Percentiles rank a stretch among this genome's conserved stretches.
Conservation (phyloP, 1,140 invertebrate species). For the Drosophila bocqueti region DNA sequence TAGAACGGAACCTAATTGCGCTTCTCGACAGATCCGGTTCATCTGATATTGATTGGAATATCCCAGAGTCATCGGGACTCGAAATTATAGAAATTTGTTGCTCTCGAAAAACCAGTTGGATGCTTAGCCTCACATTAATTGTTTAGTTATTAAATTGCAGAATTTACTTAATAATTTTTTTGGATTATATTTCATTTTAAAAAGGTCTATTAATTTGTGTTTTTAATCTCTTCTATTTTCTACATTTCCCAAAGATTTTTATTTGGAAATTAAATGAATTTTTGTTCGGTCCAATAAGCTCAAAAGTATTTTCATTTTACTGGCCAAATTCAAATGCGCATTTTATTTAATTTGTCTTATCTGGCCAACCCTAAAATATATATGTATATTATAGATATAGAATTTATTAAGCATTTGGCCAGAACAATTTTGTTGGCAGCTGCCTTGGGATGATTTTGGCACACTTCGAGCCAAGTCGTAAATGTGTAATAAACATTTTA, state of each 20-base stretch:
- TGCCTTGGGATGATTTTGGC: constrained; percentile 27
- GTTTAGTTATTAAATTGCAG: neutral
- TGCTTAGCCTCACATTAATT: neutral
- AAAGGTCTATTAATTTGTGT: neutral
- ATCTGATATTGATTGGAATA: neutral
- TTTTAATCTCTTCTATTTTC: no score
- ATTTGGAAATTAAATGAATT: neutral
- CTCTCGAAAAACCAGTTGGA: neutral
- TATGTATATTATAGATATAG: constrained; percentile 1
- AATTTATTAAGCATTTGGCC: constrained; percentile 42
- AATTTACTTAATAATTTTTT: neutral
- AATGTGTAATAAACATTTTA: constrained; percentile 40
- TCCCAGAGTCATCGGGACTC: neutral
- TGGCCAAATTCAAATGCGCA: constrained; percentile 47
- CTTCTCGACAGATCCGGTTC: constrained; percentile 10
- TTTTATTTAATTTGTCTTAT: constrained; percentile 41
- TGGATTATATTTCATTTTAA: neutral
- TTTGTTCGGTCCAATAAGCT: neutral
- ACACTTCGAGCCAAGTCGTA: constrained; percentile 4
- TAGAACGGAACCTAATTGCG: constrained; percentile 2
- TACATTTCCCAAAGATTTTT: neutral
- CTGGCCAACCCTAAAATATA: constrained; percentile 12
- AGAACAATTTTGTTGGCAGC: constrained; percentile 40
- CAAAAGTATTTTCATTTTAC: constrained; percentile 16
- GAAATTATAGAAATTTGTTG: constrained; percentile 2